These are phyloP conservation scores for Chaetura pelagica DNA, from an alignment of 2,113 vertebrate species.

Conservation along the genomic window DNA sequence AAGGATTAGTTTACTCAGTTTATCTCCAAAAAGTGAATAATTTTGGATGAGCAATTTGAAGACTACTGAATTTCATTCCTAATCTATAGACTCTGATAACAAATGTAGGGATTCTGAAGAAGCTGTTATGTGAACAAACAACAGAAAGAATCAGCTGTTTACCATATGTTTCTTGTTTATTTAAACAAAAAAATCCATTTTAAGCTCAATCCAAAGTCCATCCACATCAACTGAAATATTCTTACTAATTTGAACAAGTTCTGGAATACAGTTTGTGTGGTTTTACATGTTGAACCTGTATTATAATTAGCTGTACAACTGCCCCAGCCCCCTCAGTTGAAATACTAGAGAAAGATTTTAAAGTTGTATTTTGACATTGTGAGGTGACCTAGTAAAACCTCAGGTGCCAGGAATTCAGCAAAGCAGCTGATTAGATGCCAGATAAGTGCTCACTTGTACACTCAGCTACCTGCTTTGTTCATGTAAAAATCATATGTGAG, in stretches of 20 bases:
- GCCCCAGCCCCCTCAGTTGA: neutral
- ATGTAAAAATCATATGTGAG: neutral
- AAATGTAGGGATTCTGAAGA: slow-evolving; percentile 8
- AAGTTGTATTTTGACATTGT: neutral
- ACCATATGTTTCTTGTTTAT: slow-evolving; percentile 21
- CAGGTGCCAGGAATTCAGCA: neutral
- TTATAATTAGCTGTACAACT: neutral
- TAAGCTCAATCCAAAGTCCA: slow-evolving; percentile 10
- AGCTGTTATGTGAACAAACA: slow-evolving; percentile 45
- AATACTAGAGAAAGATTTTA: neutral
- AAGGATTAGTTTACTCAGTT: neutral
- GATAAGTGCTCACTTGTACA: neutral
- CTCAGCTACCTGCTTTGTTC: neutral
- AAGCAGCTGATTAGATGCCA: neutral
- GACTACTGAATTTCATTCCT: neutral
- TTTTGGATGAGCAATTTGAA: neutral
- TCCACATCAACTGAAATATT: neutral
- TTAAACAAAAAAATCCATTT: slow-evolving; percentile 32
- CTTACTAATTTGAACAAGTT: neutral
- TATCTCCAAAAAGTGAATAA: neutral
- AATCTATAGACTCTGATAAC: neutral
- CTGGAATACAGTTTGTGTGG: neutral
- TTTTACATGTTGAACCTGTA: neutral
- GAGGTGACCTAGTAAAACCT: neutral
- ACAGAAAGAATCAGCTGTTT: slow-evolving; percentile 17